These are phyloP conservation scores for Tethea ocularis DNA, from an alignment of 2,888 invertebrate species.

Conservation along the genomic window DNA sequence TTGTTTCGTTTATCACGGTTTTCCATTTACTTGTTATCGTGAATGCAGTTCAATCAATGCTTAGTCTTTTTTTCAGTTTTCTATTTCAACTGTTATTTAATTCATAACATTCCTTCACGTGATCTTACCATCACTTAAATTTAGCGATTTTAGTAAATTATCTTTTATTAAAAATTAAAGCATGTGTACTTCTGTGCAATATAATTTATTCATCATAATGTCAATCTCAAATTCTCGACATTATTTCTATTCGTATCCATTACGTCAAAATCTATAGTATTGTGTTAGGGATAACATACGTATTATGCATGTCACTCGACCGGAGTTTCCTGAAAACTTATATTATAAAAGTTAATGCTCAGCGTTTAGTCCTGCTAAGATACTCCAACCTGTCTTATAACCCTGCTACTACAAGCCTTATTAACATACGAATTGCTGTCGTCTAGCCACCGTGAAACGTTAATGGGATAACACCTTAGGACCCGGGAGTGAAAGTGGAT, in stretches of 20 bases:
- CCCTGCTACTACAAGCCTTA: slow-evolving; percentile 52
- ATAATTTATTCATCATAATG: background rate
- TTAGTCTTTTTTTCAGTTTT: background rate
- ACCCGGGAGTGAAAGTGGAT: slow-evolving; percentile 62
- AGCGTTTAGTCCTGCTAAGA: slow-evolving; percentile 51
- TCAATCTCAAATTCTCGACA: background rate
- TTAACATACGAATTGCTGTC: slow-evolving; percentile 73
- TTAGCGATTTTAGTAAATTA: background rate
- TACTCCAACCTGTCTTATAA: slow-evolving; percentile 38
- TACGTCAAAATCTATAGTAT: background rate
- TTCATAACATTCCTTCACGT: background rate
- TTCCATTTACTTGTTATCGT: slow-evolving; percentile 3
- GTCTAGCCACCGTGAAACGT: slow-evolving; percentile 56
- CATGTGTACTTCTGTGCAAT: background rate
- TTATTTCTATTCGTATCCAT: slow-evolving; percentile 2
- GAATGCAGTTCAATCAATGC: background rate
- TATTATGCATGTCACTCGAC: slow-evolving; percentile 27
- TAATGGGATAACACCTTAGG: slow-evolving; percentile 66
- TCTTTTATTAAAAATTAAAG: background rate
- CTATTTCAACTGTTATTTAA: background rate
- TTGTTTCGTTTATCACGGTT: background rate
- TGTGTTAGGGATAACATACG: slow-evolving; percentile 3
- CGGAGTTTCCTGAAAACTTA: slow-evolving; percentile 63
- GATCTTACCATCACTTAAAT: background rate
- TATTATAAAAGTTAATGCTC: slow-evolving; percentile 59